A percentile compares a stretch with the other conserved stretches of the same genome.
Conservation (phyloP, 2,888 invertebrate species). For the Aphodius granarius region DNA sequence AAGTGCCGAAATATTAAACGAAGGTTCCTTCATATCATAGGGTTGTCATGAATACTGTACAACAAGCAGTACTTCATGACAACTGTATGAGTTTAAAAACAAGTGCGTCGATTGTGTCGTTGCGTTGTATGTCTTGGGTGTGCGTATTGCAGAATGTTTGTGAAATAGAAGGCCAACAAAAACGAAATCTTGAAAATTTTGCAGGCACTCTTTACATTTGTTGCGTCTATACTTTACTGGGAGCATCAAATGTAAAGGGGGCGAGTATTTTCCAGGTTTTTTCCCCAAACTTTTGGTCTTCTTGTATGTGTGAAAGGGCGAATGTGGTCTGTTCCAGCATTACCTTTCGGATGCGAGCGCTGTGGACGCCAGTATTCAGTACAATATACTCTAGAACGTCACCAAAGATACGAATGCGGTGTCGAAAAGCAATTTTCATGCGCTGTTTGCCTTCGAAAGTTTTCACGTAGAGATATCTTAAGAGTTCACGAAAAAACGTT, state of each 20-base stretch:
- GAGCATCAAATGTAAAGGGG: constrained; percentile 17
- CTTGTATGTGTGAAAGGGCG: constrained; percentile 34
- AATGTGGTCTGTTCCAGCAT: constrained; percentile 46
- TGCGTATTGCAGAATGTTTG: constrained; percentile 20
- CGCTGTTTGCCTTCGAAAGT: constrained; percentile 49
- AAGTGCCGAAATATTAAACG: too few relatives aligned
- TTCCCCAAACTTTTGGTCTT: constrained; percentile 24
- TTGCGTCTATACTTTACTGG: constrained; percentile 19
- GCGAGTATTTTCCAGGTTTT: constrained; percentile 7
- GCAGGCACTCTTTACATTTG: constrained; percentile 16
- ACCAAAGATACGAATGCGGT: constrained; percentile 63
- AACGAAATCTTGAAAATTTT: constrained; percentile 20
- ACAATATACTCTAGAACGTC: constrained; percentile 61
- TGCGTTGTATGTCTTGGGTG: constrained; percentile 17
- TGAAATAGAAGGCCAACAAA: constrained; percentile 36
- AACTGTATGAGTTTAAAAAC: not conserved
- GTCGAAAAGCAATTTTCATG: constrained; percentile 56
- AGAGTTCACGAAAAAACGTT: constrained; percentile 46
- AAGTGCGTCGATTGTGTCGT: not conserved
- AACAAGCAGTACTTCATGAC: not conserved
- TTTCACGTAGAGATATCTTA: constrained; percentile 50
- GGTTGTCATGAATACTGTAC: too few relatives aligned
- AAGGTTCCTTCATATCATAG: too few relatives aligned
- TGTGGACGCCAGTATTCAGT: constrained; percentile 63
- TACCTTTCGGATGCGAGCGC: constrained; percentile 55